These are phyloP conservation scores for Drosophila micromelanica DNA, from an alignment of 1,140 invertebrate genomes.

Conservation along the genomic window DNA sequence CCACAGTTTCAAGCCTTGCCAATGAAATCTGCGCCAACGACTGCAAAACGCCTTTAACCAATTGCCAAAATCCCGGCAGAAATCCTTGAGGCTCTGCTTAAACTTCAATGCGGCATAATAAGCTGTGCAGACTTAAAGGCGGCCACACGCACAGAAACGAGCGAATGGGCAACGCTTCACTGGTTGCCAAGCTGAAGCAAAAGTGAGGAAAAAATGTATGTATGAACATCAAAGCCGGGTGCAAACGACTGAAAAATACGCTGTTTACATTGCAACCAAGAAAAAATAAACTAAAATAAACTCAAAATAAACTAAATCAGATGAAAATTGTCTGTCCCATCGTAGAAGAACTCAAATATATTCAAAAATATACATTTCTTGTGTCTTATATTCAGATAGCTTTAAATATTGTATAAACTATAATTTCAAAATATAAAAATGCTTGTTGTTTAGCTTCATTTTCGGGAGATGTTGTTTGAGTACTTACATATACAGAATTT, in stretches of 20 bases:
- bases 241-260: too few species aligned
- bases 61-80: slow-evolving; percentile 39
- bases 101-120: slow-evolving; percentile 69
- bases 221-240: not conserved
- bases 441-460: too few species aligned
- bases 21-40: slow-evolving; percentile 20
- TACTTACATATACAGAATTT: too few species aligned
- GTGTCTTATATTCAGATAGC: too few species aligned
- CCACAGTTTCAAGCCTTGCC: slow-evolving; percentile 1
- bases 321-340: too few species aligned
- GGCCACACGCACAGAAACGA: slow-evolving; percentile 10
- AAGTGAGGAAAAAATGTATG: slow-evolving; percentile 7
- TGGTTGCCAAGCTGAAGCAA: slow-evolving; percentile 5
- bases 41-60: slow-evolving; percentile 41
- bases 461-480: too few species aligned
- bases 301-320: too few species aligned
- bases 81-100: slow-evolving; percentile 53
- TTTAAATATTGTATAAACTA: too few species aligned
- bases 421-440: too few species aligned
- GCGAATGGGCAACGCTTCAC: slow-evolving; percentile 33
- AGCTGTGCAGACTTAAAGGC: slow-evolving; percentile 46
- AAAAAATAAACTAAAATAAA: too few species aligned
- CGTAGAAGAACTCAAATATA: too few species aligned
- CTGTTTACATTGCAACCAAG: not conserved
- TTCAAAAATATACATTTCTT: too few species aligned